Conservation (phyloP, 2,888 invertebrate genomes). For the Amblyjoppa proteus region DNA sequence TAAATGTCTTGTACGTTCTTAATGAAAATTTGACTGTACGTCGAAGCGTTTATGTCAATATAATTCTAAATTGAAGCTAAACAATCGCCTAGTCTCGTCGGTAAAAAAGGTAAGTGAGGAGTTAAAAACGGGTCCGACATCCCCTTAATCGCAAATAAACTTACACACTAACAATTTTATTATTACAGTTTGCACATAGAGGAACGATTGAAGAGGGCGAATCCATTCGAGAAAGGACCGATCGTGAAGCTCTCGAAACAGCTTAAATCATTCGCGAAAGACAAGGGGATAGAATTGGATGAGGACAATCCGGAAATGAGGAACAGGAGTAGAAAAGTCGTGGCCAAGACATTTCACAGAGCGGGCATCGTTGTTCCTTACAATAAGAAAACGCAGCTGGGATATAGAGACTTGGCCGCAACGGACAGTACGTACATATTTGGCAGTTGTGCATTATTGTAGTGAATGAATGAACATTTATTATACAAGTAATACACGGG, state of each 20-base stretch:
- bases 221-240: slow-evolving; percentile 89
- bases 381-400: slow-evolving; percentile 92
- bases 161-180: not conserved
- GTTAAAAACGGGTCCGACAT: too few species aligned
- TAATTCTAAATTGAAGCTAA: too few species aligned
- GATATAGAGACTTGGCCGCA: slow-evolving; percentile 92
- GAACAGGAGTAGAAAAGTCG: slow-evolving; percentile 87
- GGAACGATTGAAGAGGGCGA: slow-evolving; percentile 81
- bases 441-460: not conserved
- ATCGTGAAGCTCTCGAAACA: slow-evolving; percentile 88
- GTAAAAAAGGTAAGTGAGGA: too few species aligned
- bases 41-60: too few species aligned
- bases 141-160: too few species aligned
- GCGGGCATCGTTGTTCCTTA: slow-evolving; percentile 95
- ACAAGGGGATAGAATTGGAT: slow-evolving; percentile 87
- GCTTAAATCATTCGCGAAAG: slow-evolving; percentile 88
- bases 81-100: too few species aligned
- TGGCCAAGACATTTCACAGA: slow-evolving; percentile 92
- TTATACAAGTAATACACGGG: too few species aligned
- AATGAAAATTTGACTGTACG: too few species aligned
- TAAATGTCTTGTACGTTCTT: too few species aligned
- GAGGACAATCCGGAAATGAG: slow-evolving; percentile 87
- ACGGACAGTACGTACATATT: slow-evolving; percentile 86
- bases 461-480: slow-evolving; percentile 5
- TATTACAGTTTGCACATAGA: slow-evolving; percentile 86